A percentile compares a stretch with the other conserved stretches of the same genome.
phyloP scores from a whole-genome alignment of 1,140 invertebrate genomes.

The Araneus ventricosus region DNA sequence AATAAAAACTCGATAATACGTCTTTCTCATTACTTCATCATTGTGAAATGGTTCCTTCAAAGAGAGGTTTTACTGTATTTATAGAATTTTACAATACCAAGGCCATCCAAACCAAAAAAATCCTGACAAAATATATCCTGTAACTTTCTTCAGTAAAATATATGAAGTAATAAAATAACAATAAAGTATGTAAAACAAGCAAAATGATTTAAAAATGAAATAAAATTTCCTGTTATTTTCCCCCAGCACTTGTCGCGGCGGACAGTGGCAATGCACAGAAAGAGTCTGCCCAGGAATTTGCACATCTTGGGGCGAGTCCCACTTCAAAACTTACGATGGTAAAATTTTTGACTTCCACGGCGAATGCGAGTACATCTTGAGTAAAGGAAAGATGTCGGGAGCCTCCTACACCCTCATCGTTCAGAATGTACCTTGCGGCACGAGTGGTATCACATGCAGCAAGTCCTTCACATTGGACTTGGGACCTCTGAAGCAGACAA shows the following conservation, averaged over 20 bases:
- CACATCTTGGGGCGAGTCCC: slow-evolving; percentile 91
- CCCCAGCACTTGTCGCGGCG: slow-evolving; percentile 81
- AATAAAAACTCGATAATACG: too few relatives aligned
- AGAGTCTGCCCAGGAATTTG: slow-evolving; percentile 84
- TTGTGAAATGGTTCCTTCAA: too few relatives aligned
- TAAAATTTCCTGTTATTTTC: slow-evolving; percentile 20
- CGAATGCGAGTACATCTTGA: slow-evolving; percentile 90
- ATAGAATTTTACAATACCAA: too few relatives aligned
- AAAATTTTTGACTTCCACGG: slow-evolving; percentile 92
- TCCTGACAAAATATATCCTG: too few relatives aligned
- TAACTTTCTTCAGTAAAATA: too few relatives aligned
- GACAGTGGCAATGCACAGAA: slow-evolving; percentile 80
- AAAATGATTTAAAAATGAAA: too few relatives aligned
- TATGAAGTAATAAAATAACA: too few relatives aligned
- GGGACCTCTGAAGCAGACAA: background rate
- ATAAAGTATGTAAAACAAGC: too few relatives aligned
- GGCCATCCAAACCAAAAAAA: too few relatives aligned
- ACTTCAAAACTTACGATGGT: slow-evolving; percentile 92
- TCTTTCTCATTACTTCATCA: too few relatives aligned
- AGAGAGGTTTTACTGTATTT: too few relatives aligned
- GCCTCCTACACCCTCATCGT: slow-evolving; percentile 77
- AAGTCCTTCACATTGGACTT: slow-evolving; percentile 87
- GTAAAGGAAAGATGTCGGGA: slow-evolving; percentile 84
- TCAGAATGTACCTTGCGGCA: slow-evolving; percentile 91
- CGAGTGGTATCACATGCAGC: slow-evolving; percentile 91